phyloP scores from a whole-genome alignment of 2,888 invertebrate genomes.

The Mythimna vitellina region DNA sequence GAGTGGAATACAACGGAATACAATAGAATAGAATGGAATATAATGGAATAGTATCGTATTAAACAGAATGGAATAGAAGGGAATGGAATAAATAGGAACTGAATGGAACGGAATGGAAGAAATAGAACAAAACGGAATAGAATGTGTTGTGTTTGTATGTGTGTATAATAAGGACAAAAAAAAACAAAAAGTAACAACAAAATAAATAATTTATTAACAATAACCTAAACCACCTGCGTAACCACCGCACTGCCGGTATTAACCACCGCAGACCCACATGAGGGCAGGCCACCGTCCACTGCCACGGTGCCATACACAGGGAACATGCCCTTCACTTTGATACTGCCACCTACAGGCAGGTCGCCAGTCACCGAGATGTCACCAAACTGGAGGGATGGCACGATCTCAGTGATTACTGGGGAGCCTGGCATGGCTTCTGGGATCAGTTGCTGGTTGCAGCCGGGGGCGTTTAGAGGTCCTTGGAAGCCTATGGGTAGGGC shows the following conservation, averaged over 20 bases:
- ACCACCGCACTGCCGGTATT: conserved; percentile 71
- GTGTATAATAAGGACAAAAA: neutral
- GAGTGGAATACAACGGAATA: no score
- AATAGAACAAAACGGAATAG: no score
- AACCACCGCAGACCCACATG: conserved; percentile 78
- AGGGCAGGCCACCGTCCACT: conserved; percentile 80
- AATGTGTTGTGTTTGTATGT: no score
- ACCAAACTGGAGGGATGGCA: conserved; percentile 79
- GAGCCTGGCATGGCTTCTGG: conserved; percentile 69
- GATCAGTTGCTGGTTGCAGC: conserved; percentile 32
- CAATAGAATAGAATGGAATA: no score
- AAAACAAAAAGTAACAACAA: conserved; percentile 12
- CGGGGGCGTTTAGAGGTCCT: conserved; percentile 28
- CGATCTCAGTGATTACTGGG: conserved; percentile 79
- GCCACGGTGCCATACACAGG: conserved; percentile 83
- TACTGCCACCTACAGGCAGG: conserved; percentile 80
- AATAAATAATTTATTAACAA: conserved; percentile 54
- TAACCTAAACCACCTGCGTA: conserved; percentile 41
- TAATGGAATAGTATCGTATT: no score
- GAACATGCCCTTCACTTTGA: conserved; percentile 81
- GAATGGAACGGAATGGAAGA: no score
- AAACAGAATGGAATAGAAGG: no score
- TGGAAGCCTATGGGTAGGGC: conserved; percentile 60
- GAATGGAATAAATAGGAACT: no score
- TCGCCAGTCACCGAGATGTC: conserved; percentile 80